A percentile compares a stretch with the other conserved stretches of the same genome.
phyloP scores from a whole-genome alignment of 2,888 invertebrate genomes.

The Gerris lacustris region DNA sequence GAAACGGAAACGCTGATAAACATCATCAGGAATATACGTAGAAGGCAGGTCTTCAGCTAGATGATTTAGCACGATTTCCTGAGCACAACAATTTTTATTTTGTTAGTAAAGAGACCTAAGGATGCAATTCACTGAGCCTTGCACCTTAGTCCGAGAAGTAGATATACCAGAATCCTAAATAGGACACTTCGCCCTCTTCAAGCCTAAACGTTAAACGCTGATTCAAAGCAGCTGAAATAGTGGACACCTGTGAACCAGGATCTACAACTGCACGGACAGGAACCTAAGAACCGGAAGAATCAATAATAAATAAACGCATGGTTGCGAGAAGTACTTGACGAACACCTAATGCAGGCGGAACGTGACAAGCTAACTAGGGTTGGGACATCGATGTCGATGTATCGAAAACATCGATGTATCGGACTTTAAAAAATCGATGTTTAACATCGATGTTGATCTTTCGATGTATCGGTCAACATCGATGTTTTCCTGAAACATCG shows the following conservation, averaged over 20 bases:
- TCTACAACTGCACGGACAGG: conserved; percentile 15
- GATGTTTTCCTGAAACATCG: no score
- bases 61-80: neutral
- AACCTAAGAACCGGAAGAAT: conserved; percentile 15
- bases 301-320: conserved; percentile 10
- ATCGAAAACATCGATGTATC: no score
- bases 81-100: conserved; percentile 6
- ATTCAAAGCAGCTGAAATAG: conserved; percentile 10
- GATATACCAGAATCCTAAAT: conserved; percentile 14
- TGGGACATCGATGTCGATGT: no score
- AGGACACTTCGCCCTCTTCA: neutral
- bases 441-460: no score
- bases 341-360: neutral
- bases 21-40: no score
- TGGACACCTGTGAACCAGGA: conserved; percentile 13
- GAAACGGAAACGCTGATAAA: no score
- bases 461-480: no score
- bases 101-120: neutral
- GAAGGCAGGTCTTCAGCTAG: no score
- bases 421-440: no score
- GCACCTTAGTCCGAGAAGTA: conserved; percentile 7
- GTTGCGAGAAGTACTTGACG: conserved; percentile 16
- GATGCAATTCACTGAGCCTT: conserved; percentile 9
- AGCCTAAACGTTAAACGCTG: conserved; percentile 9
- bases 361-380: no score